phyloP scores from a whole-genome alignment of 2,113 vertebrate species.

The Corythornis cristatus region DNA sequence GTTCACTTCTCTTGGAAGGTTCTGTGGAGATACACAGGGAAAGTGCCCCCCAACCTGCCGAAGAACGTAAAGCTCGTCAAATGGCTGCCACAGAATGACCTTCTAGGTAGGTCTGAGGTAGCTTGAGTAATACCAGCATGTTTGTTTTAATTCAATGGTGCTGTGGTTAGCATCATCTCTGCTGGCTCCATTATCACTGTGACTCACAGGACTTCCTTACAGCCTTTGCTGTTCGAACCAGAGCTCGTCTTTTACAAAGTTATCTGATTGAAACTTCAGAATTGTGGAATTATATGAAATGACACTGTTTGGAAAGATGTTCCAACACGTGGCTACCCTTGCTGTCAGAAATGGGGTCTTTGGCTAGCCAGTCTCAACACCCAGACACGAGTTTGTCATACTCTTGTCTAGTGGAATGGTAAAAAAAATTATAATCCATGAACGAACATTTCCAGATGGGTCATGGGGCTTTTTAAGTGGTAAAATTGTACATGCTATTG shows the following conservation, averaged over 20 bases:
- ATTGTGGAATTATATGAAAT: rapidly evolving
- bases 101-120: conserved; percentile 83
- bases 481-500: background rate
- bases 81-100: conserved; percentile 95
- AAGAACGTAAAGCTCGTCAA: conserved; percentile 88
- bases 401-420: background rate
- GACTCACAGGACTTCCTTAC: background rate
- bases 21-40: conserved; percentile 88
- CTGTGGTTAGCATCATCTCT: background rate
- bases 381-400: background rate
- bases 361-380: background rate
- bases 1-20: conserved; percentile 75
- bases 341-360: background rate
- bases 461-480: background rate
- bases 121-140: background rate
- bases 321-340: background rate
- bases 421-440: background rate
- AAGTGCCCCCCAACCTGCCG: conserved; percentile 74
- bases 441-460: background rate
- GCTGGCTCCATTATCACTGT: background rate
- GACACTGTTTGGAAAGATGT: background rate
- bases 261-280: background rate
- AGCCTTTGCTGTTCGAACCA: background rate
- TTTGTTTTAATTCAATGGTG: background rate
- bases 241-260: background rate